phyloP scores from a whole-genome alignment of 1,140 invertebrate genomes.

The Ctenoplectra terminalis region DNA sequence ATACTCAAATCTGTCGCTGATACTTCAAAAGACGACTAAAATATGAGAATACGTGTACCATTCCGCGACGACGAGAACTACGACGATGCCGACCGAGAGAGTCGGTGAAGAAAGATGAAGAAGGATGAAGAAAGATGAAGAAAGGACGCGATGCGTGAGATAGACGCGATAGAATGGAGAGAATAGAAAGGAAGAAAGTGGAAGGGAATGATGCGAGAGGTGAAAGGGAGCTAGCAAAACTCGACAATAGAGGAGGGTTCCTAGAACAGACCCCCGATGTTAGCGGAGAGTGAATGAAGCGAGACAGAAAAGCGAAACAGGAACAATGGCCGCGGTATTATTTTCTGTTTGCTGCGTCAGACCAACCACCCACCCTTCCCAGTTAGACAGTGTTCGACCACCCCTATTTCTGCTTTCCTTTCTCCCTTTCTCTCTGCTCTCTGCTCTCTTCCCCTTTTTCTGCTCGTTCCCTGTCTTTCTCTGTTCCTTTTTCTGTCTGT shows the following conservation, averaged over 20 bases:
- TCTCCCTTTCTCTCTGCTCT: not conserved
- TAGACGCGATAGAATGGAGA: not conserved
- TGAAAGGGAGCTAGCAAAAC: constrained; percentile 50
- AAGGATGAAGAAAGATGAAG: constrained; percentile 39
- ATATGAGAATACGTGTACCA: constrained; percentile 61
- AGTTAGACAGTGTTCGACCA: constrained; percentile 42
- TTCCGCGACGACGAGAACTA: constrained; percentile 2
- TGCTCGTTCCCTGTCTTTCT: not conserved
- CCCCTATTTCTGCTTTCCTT: not conserved
- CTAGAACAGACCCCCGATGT: constrained; percentile 53
- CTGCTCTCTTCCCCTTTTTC: not conserved
- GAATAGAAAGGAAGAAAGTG: constrained; percentile 20
- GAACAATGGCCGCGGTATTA: constrained; percentile 71
- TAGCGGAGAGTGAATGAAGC: constrained; percentile 52
- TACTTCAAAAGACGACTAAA: constrained; percentile 45
- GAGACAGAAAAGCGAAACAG: constrained; percentile 59
- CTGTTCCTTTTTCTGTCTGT: not conserved
- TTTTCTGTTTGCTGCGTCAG: constrained; percentile 74
- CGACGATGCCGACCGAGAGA: not conserved
- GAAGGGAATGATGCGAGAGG: constrained; percentile 53
- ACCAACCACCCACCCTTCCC: constrained; percentile 48
- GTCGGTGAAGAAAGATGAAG: not conserved
- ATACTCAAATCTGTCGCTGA: constrained; percentile 56
- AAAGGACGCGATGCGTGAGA: constrained; percentile 14
- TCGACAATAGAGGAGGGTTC: constrained; percentile 69